These are phyloP conservation scores for Columba guinea DNA, from an alignment of 2,797 vertebrate genomes.

Conservation along the genomic window DNA sequence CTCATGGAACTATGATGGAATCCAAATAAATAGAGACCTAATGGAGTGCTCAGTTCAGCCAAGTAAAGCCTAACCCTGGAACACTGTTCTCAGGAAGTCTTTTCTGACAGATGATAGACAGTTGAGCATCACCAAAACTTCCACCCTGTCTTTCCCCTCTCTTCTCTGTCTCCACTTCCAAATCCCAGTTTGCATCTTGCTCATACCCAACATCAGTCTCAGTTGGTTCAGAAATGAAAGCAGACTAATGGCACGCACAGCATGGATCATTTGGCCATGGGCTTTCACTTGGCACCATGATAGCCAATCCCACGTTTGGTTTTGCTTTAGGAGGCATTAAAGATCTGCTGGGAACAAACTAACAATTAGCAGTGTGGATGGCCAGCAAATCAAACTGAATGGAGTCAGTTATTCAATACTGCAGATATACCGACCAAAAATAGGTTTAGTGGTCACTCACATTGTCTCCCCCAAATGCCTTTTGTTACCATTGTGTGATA, in stretches of 20 bases:
- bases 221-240: not conserved
- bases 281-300: not conserved
- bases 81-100: not conserved
- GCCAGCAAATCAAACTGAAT: not conserved
- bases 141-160: not conserved
- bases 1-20: not conserved
- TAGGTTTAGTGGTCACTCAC: constrained; percentile 6
- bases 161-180: not conserved
- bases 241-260: not conserved
- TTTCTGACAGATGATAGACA: not conserved
- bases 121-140: not conserved
- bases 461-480: constrained; percentile 21
- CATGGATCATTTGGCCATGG: not conserved
- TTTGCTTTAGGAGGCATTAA: constrained; percentile 25
- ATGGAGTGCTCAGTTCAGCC: not conserved
- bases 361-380: not conserved
- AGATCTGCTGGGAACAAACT: not conserved
- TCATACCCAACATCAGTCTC: not conserved
- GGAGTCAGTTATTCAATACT: not conserved
- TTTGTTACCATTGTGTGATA: not conserved
- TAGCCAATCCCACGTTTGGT: not conserved
- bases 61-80: not conserved
- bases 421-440: constrained; percentile 21
- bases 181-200: not conserved
- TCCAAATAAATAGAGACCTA: constrained; percentile 19